Evolutionary conservation across 1,140 invertebrate genomes (phyloP).

Genomic region (Plutomurus gul): DNA sequence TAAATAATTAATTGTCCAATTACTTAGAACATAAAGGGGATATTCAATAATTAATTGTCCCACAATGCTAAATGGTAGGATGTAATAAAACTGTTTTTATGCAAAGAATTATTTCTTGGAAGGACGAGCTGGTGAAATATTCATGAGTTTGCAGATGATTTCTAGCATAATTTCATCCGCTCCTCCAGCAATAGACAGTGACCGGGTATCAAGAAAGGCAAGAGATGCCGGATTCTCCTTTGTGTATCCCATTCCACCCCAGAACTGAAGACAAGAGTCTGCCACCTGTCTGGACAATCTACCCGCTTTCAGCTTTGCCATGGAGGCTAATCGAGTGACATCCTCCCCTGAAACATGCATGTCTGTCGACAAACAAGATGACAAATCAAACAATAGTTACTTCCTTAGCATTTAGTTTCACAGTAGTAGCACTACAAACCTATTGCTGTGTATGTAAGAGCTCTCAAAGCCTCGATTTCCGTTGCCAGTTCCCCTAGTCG

Average conservation of each 20-base stretch:
- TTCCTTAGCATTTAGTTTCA: neutral
- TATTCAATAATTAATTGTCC: too few relatives aligned
- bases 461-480: conserved; percentile 63
- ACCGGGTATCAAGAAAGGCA: conserved; percentile 62
- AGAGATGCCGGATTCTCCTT: conserved; percentile 61
- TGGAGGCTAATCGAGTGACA: conserved; percentile 65
- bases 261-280: conserved; percentile 67
- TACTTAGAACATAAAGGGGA: too few relatives aligned
- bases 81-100: neutral
- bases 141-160: conserved; percentile 66
- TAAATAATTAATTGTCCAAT: too few relatives aligned
- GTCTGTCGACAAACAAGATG: conserved; percentile 53
- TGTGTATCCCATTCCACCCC: conserved; percentile 69
- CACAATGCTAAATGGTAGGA: too few relatives aligned
- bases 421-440: conserved; percentile 41
- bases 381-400: neutral
- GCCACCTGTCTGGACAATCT: conserved; percentile 61
- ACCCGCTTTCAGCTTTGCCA: conserved; percentile 64
- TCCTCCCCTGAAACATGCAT: conserved; percentile 61
- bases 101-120: neutral
- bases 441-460: conserved; percentile 61
- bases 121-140: conserved; percentile 50
- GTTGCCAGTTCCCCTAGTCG: conserved; percentile 63
- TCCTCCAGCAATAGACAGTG: conserved; percentile 67
- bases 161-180: conserved; percentile 68